A percentile compares a stretch with the other conserved stretches of the same genome.
Evolutionary conservation across 2,888 invertebrate species (phyloP).

Genomic region (Ophioninae sp.): DNA sequence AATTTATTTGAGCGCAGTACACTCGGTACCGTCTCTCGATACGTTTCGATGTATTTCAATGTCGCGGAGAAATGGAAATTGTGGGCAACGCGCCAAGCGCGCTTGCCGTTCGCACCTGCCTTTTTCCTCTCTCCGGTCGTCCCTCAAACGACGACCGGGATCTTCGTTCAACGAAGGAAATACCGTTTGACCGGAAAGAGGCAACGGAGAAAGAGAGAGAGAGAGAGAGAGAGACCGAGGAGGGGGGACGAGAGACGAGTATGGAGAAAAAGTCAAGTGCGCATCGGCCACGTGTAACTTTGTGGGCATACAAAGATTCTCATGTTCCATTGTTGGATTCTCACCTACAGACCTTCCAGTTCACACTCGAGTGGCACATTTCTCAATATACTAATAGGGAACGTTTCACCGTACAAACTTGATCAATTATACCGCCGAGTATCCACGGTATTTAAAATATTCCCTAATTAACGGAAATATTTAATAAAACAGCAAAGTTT

Average conservation of each 20-base stretch:
- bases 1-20: background rate
- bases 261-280: slow-evolving; percentile 26
- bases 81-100: slow-evolving; percentile 22
- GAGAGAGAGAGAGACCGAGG: slow-evolving; percentile 8
- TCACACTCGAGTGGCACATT: slow-evolving; percentile 42
- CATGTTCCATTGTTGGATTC: slow-evolving; percentile 58
- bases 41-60: background rate
- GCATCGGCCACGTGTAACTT: slow-evolving; percentile 15
- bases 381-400: slow-evolving; percentile 33
- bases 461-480: slow-evolving; percentile 13
- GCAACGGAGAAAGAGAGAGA: background rate
- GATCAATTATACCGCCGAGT: slow-evolving; percentile 7
- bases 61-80: background rate
- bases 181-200: slow-evolving; percentile 56
- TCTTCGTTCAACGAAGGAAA: slow-evolving; percentile 52
- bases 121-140: slow-evolving; percentile 10
- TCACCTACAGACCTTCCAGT: slow-evolving; percentile 56
- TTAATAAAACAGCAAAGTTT: slow-evolving; percentile 32
- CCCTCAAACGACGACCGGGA: slow-evolving; percentile 47
- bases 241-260: background rate
- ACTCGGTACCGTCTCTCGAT: background rate
- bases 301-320: slow-evolving; percentile 34
- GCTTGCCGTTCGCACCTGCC: slow-evolving; percentile 39
- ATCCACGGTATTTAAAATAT: slow-evolving; percentile 7
- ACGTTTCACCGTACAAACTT: slow-evolving; percentile 3